These are phyloP conservation scores for Macaca mulatta DNA, from an alignment of 2,113 vertebrate genomes.

Conservation along the genomic window DNA sequence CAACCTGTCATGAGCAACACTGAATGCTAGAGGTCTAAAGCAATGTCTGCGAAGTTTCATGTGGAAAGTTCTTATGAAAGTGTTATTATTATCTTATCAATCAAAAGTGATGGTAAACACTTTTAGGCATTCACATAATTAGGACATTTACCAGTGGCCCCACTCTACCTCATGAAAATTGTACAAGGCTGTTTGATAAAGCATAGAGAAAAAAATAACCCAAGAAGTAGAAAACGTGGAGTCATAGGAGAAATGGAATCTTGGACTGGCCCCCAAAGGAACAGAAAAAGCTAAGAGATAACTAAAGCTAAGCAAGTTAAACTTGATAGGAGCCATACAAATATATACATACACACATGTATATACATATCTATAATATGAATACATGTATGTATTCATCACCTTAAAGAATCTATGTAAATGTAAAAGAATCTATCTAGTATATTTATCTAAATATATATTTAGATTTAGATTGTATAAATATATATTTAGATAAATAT, in stretches of 20 bases:
- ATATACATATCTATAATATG: not conserved
- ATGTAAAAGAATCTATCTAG: no score
- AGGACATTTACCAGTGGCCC: not conserved
- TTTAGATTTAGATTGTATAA: no score
- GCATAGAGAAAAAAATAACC: not conserved
- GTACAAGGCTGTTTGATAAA: not conserved
- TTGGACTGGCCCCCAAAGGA: not conserved
- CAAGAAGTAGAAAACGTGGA: not conserved
- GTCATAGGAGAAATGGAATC: not conserved
- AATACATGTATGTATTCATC: no score
- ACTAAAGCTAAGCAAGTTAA: not conserved
- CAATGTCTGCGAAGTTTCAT: not conserved
- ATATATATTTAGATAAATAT: no score
- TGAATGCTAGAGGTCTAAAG: not conserved
- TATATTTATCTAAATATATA: no score
- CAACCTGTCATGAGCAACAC: not conserved
- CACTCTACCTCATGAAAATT: not conserved
- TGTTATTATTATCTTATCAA: not conserved
- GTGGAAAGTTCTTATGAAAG: not conserved
- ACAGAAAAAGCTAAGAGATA: not conserved
- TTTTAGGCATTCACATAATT: not conserved
- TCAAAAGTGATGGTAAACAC: not conserved
- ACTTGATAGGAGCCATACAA: not conserved
- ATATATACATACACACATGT: not conserved
- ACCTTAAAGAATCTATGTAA: no score